Evolutionary conservation across 2,888 invertebrate genomes (phyloP).

Genomic region (Metellina segmentata): DNA sequence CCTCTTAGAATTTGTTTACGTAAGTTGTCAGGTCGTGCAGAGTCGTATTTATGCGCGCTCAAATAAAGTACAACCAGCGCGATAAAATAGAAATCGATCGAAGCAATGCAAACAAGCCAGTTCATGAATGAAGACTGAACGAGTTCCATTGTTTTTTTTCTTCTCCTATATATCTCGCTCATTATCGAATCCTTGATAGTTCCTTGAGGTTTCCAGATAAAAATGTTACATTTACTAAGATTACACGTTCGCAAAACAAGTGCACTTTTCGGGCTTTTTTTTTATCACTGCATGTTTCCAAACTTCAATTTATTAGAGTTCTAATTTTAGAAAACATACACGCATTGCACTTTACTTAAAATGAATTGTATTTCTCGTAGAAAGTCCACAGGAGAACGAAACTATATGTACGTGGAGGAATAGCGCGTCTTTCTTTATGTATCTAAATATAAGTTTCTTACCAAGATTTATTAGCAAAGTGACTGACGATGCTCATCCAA

Average conservation of each 20-base stretch:
- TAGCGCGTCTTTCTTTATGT: too few relatives aligned
- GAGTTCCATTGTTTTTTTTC: background rate
- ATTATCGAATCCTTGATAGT: background rate
- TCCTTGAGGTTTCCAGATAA: background rate
- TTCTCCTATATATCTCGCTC: background rate
- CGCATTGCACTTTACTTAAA: too few relatives aligned
- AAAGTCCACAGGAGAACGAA: too few relatives aligned
- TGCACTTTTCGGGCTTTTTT: background rate
- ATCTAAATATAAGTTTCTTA: too few relatives aligned
- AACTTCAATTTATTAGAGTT: background rate
- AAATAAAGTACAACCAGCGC: too few relatives aligned
- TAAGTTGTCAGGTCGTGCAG: too few relatives aligned
- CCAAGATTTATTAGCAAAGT: too few relatives aligned
- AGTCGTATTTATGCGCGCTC: too few relatives aligned
- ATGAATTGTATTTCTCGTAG: too few relatives aligned
- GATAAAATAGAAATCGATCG: background rate
- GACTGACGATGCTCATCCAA: too few relatives aligned
- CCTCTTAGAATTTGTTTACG: too few relatives aligned
- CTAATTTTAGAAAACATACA: background rate
- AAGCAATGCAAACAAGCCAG: background rate
- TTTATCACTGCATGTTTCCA: background rate
- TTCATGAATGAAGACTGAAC: background rate
- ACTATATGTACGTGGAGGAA: too few relatives aligned
- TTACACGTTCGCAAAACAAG: background rate
- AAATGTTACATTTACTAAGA: background rate